Conservation (phyloP, 2,888 invertebrate genomes). For the Acanthococcus lagerstroemiae region DNA sequence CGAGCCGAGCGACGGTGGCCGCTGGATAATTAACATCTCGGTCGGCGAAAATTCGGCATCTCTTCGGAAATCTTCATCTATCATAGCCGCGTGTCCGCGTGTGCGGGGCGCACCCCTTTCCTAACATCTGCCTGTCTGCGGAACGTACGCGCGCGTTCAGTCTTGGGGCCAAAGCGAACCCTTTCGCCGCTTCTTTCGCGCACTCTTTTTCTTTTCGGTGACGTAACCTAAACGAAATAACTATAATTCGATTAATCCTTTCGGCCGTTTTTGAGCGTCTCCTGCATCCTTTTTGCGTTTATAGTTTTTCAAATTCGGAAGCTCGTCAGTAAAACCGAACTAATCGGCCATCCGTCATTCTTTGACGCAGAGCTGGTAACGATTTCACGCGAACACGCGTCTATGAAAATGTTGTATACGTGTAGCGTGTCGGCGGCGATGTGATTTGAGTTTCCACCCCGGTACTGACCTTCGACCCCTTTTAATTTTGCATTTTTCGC, state of each 20-base stretch:
- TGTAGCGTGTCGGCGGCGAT: not conserved
- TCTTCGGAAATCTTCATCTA: not conserved
- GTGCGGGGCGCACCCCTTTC: not conserved
- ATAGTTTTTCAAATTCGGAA: not conserved
- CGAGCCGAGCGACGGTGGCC: no score
- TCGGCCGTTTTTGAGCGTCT: not conserved
- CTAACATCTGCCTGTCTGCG: not conserved
- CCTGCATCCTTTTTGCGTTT: not conserved
- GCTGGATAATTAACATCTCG: not conserved
- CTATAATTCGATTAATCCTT: slow-evolving; percentile 29
- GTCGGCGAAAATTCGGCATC: not conserved
- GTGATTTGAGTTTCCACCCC: no score
- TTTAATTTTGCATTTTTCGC: not conserved
- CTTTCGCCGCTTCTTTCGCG: not conserved
- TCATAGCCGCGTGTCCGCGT: not conserved
- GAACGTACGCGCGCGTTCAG: no score
- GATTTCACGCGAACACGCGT: slow-evolving; percentile 27
- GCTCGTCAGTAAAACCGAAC: not conserved
- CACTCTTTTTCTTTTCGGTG: no score
- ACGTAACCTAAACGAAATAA: not conserved
- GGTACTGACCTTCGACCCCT: slow-evolving; percentile 25
- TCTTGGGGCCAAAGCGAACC: not conserved
- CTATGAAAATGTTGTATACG: slow-evolving; percentile 1
- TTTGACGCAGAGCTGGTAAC: slow-evolving; percentile 24
- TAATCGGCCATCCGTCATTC: slow-evolving; percentile 24